Evolutionary conservation across 2,113 vertebrate species (phyloP).

Genomic region (Upupa epops): DNA sequence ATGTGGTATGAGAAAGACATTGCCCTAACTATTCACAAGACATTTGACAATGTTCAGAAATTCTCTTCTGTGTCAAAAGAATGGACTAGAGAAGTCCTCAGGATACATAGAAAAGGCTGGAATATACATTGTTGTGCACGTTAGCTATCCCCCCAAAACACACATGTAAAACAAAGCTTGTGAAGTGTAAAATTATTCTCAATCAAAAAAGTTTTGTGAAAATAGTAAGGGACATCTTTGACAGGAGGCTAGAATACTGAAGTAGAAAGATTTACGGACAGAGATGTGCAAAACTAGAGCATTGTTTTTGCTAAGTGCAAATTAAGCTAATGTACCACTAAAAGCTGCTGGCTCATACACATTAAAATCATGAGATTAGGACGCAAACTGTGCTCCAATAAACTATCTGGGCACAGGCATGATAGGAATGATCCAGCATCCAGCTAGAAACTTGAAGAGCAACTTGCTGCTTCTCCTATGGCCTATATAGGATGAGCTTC

Average conservation of each 20-base stretch:
- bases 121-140: not conserved
- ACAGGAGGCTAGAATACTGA: not conserved
- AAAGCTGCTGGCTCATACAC: not conserved
- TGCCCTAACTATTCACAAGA: not conserved
- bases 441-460: not conserved
- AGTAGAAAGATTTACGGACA: slow-evolving; percentile 2
- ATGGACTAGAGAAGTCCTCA: not conserved
- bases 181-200: not conserved
- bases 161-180: not conserved
- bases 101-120: not conserved
- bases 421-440: not conserved
- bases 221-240: not conserved
- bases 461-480: not conserved
- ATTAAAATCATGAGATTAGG: not conserved
- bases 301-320: slow-evolving; percentile 8
- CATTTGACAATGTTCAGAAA: not conserved
- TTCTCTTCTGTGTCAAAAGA: not conserved
- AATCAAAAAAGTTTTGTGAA: not conserved
- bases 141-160: not conserved
- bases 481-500: not conserved
- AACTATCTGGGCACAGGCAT: not conserved
- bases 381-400: not conserved
- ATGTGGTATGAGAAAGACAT: not conserved
- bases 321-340: slow-evolving; percentile 51
- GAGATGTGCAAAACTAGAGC: slow-evolving; percentile 18